phyloP scores from a whole-genome alignment of 2,888 invertebrate species.

The Tuberolachnus salignus region DNA sequence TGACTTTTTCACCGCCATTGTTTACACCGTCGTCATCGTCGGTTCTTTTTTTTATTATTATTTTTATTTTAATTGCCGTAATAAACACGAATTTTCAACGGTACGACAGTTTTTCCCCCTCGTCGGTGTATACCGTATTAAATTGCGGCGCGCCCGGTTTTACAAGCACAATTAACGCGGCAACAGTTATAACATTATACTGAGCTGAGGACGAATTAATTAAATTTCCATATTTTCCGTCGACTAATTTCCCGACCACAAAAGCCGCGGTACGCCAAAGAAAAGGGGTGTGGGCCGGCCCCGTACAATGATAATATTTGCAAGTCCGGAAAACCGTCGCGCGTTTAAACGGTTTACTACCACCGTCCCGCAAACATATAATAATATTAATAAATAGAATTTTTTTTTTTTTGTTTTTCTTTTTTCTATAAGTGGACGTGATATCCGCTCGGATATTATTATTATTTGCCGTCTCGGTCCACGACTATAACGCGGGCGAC shows the following conservation, averaged over 20 bases:
- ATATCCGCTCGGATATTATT: too few species aligned
- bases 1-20: constrained; percentile 25
- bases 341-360: too few species aligned
- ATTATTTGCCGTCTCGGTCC: too few species aligned
- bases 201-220: constrained; percentile 22
- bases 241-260: constrained; percentile 18
- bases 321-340: too few species aligned
- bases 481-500: too few species aligned
- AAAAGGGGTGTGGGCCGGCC: background rate
- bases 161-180: constrained; percentile 53
- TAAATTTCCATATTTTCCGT: constrained; percentile 47
- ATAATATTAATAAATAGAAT: too few species aligned
- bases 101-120: constrained; percentile 41
- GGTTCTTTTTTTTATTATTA: background rate
- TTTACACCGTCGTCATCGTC: constrained; percentile 14
- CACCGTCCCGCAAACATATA: too few species aligned
- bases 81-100: constrained; percentile 49
- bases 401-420: too few species aligned
- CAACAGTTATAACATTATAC: constrained; percentile 34
- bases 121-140: constrained; percentile 5
- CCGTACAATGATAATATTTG: background rate
- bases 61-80: constrained; percentile 40
- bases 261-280: background rate
- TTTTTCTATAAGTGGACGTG: too few species aligned
- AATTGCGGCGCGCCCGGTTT: constrained; percentile 15